Conservation (phyloP, 2,797 vertebrate species). For the Syngnathus acus region DNA sequence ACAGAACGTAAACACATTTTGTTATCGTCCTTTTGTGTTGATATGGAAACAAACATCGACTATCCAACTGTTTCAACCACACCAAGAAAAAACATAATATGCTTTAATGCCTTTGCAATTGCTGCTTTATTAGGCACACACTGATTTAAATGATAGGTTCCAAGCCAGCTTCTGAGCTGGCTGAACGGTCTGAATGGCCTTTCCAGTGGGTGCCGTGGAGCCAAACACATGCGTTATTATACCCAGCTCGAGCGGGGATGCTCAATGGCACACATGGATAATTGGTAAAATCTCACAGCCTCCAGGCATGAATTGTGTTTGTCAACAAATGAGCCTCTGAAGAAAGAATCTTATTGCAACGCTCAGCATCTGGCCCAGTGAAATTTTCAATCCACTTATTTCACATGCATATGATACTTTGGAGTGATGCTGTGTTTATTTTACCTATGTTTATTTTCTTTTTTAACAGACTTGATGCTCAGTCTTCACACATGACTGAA, state of each 20-base stretch:
- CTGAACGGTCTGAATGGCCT: conserved; percentile 13
- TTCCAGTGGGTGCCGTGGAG: conserved; percentile 20
- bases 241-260: conserved; percentile 36
- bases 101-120: conserved; percentile 6
- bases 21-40: background rate
- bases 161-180: conserved; percentile 7
- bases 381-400: conserved; percentile 23
- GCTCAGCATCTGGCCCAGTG: conserved; percentile 23
- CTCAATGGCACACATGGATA: conserved; percentile 32
- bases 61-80: background rate
- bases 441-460: background rate
- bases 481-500: background rate
- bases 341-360: conserved; percentile 22
- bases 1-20: background rate
- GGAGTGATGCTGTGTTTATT: background rate
- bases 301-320: conserved; percentile 34
- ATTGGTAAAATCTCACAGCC: conserved; percentile 38
- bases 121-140: conserved; percentile 11
- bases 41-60: background rate
- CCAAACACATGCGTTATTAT: conserved; percentile 22
- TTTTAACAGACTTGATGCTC: background rate
- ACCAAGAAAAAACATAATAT: conserved; percentile 11
- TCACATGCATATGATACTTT: background rate
- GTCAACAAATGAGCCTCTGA: conserved; percentile 39
- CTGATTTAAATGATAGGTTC: conserved; percentile 18